Conservation (phyloP, 2,797 vertebrate species). For the Thaleichthys pacificus region DNA sequence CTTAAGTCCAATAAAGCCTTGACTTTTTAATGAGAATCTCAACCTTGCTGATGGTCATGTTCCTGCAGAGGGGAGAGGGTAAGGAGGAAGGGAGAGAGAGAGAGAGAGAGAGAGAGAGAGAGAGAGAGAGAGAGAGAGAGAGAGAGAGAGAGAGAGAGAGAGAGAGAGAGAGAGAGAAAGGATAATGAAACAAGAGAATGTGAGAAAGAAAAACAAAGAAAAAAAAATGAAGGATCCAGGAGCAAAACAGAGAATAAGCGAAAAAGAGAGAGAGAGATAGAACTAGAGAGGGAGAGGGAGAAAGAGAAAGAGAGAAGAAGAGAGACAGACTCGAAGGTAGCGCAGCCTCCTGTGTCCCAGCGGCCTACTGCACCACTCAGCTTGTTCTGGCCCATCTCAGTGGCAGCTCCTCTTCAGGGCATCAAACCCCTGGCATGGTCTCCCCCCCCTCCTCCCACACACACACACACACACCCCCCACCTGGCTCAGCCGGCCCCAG, state of each 20-base stretch:
- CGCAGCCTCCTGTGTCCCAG: constrained; percentile 49
- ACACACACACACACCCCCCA: constrained; percentile 30
- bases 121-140: constrained; percentile 1
- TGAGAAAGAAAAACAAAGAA: too few relatives aligned
- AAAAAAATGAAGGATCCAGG: too few relatives aligned
- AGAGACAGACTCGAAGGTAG: constrained; percentile 53
- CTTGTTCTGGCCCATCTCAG: too few relatives aligned
- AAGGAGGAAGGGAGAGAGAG: constrained; percentile 1
- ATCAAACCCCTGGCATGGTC: too few relatives aligned
- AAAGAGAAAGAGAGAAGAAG: constrained; percentile 44
- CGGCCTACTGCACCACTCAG: constrained; percentile 11
- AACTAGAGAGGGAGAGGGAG: not conserved
- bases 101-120: constrained; percentile 19
- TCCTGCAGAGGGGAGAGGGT: constrained; percentile 26
- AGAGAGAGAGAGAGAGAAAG: too few relatives aligned
- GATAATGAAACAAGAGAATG: too few relatives aligned
- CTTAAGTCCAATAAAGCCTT: constrained; percentile 58
- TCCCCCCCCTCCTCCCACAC: too few relatives aligned
- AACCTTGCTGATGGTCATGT: constrained; percentile 49
- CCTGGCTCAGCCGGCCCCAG: constrained; percentile 12
- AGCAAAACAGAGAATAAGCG: too few relatives aligned
- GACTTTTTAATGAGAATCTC: constrained; percentile 58
- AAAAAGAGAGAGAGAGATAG: too few relatives aligned
- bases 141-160: not conserved
- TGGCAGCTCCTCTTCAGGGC: too few relatives aligned